Evolutionary conservation across 2,113 vertebrate species (phyloP).

Genomic region (Penelope pileata): DNA sequence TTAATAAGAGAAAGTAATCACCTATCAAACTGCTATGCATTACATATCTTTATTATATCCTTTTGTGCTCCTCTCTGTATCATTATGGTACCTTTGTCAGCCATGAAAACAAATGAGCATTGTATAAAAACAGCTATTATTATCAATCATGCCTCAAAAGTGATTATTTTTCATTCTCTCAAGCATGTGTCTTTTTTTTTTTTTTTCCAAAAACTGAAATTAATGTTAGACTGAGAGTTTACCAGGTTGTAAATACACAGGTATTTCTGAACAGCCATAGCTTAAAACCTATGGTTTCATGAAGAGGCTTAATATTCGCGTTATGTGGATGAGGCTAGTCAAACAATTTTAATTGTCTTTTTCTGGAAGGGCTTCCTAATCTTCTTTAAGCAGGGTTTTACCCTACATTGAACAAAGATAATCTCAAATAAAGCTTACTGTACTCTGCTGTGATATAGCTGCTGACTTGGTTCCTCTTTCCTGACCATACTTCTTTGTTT

Average conservation of each 20-base stretch:
- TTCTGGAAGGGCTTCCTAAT: not conserved
- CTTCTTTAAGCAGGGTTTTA: not conserved
- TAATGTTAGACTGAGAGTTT: not conserved
- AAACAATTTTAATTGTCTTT: not conserved
- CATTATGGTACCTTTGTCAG: not conserved
- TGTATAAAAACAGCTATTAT: not conserved
- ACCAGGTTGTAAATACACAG: not conserved
- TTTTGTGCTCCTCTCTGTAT: not conserved
- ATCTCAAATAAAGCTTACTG: not conserved
- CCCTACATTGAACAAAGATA: not conserved
- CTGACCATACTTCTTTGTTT: not conserved
- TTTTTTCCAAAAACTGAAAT: not conserved
- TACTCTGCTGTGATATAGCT: not conserved
- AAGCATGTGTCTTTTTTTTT: not conserved
- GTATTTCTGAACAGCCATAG: not conserved
- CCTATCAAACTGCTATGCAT: accelerated
- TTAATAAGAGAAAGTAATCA: not conserved
- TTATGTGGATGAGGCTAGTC: not conserved
- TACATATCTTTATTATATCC: not conserved
- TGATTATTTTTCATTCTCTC: not conserved
- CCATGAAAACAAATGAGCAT: not conserved
- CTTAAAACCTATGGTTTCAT: not conserved
- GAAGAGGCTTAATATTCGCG: not conserved
- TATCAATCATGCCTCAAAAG: not conserved
- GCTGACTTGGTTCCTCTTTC: not conserved